Percentiles rank a stretch among this genome's conserved stretches.
These are phyloP conservation scores for Thereuonema tuberculata DNA, from an alignment of 1,140 invertebrate genomes.

Conservation along the genomic window DNA sequence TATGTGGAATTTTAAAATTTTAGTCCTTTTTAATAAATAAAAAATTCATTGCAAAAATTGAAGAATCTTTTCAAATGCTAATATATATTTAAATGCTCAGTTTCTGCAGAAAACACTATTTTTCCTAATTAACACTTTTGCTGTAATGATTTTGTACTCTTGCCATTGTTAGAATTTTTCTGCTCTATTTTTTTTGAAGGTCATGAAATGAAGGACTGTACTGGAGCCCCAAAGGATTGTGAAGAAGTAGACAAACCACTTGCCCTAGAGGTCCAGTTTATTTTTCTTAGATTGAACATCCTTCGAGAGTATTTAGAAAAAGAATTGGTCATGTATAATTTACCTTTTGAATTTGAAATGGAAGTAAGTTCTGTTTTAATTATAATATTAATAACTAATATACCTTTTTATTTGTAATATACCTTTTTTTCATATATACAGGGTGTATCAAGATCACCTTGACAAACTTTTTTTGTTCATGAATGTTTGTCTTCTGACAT, in stretches of 20 bases:
- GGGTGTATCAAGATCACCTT: too few relatives aligned
- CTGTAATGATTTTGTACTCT: neutral
- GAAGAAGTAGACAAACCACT: conserved; percentile 41
- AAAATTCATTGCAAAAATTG: neutral
- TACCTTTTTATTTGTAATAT: too few relatives aligned
- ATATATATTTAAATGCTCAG: neutral
- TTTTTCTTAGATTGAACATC: conserved; percentile 82
- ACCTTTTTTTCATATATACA: too few relatives aligned
- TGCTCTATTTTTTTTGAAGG: conserved; percentile 35
- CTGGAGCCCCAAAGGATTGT: conserved; percentile 44
- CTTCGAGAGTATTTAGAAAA: conserved; percentile 87
- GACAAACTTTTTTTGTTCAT: too few relatives aligned
- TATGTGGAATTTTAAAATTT: neutral
- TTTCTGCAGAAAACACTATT: neutral
- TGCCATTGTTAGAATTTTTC: neutral
- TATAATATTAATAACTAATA: too few relatives aligned
- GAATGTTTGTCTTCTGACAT: too few relatives aligned
- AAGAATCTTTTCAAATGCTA: neutral
- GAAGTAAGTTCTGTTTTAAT: too few relatives aligned
- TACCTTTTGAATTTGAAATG: conserved; percentile 63
- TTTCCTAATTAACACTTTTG: neutral
- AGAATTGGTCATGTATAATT: conserved; percentile 80
- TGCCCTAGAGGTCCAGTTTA: conserved; percentile 59
- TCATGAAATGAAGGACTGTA: conserved; percentile 93
- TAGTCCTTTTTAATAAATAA: neutral